Conservation (phyloP, 1,140 invertebrate genomes). For the Camponotus pennsylvanicus region DNA sequence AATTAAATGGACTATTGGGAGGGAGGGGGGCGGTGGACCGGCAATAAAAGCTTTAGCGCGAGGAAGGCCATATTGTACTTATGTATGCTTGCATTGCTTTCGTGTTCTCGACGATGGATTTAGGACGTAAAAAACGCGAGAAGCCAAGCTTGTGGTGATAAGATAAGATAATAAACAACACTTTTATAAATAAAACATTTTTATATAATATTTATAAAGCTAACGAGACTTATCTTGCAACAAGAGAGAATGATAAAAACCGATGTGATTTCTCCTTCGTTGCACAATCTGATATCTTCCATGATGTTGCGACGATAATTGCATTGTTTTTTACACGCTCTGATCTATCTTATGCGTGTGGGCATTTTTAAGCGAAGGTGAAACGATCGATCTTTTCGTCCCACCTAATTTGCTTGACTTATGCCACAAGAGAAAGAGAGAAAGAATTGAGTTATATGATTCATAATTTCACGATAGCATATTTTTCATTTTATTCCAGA, state of each 20-base stretch:
- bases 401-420: neutral
- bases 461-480: neutral
- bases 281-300: neutral
- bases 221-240: neutral
- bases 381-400: constrained; percentile 2
- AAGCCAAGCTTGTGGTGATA: neutral
- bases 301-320: neutral
- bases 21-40: neutral
- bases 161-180: neutral
- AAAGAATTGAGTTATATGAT: neutral
- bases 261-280: neutral
- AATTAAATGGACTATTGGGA: constrained; percentile 64
- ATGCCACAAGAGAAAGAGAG: too few species aligned
- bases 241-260: too few species aligned
- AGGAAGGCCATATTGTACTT: constrained; percentile 34
- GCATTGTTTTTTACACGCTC: neutral
- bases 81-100: neutral
- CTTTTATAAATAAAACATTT: too few species aligned
- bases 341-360: neutral
- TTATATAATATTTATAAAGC: neutral
- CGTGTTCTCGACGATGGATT: constrained; percentile 6
- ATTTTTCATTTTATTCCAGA: neutral
- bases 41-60: constrained; percentile 43
- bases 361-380: constrained; percentile 11
- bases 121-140: neutral